These are phyloP conservation scores for Galleria mellonella DNA, from an alignment of 1,140 invertebrate species.

Conservation along the genomic window DNA sequence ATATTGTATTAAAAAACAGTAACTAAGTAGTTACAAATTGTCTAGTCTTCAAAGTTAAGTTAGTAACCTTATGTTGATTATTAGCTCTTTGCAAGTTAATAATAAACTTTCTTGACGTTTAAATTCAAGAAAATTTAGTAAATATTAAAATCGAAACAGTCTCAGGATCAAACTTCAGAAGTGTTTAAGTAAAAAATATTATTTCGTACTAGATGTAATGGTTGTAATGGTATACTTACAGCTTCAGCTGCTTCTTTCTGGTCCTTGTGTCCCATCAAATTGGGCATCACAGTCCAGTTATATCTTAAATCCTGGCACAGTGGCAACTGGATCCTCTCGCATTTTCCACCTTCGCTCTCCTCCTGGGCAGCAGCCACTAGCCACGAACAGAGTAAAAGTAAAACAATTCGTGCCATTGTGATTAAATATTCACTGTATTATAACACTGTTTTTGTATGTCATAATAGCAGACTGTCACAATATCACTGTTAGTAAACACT, in stretches of 20 bases:
- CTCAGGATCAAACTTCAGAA: too few species aligned
- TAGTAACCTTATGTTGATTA: too few species aligned
- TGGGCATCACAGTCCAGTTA: conserved; percentile 92
- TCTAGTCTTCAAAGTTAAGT: too few species aligned
- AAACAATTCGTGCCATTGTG: conserved; percentile 53
- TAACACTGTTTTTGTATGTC: conserved; percentile 36
- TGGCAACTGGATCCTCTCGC: conserved; percentile 86
- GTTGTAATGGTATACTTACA: conserved; percentile 68
- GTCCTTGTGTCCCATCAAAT: conserved; percentile 85
- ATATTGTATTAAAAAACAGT: too few species aligned
- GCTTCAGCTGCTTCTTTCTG: conserved; percentile 83
- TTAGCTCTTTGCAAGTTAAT: too few species aligned
- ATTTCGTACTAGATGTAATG: too few species aligned
- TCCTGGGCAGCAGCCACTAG: conserved; percentile 51
- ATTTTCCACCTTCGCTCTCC: conserved; percentile 74
- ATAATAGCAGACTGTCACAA: conserved; percentile 49
- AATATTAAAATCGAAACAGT: too few species aligned
- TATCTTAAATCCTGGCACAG: conserved; percentile 89
- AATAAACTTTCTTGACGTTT: too few species aligned
- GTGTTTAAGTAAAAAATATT: too few species aligned
- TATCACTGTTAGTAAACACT: conserved; percentile 39
- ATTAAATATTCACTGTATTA: conserved; percentile 25
- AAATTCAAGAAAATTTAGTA: too few species aligned
- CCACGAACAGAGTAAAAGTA: conserved; percentile 40
- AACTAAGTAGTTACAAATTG: too few species aligned